Conservation (phyloP, 2,113 vertebrate species). For the Mesembrinibis cayennensis region DNA sequence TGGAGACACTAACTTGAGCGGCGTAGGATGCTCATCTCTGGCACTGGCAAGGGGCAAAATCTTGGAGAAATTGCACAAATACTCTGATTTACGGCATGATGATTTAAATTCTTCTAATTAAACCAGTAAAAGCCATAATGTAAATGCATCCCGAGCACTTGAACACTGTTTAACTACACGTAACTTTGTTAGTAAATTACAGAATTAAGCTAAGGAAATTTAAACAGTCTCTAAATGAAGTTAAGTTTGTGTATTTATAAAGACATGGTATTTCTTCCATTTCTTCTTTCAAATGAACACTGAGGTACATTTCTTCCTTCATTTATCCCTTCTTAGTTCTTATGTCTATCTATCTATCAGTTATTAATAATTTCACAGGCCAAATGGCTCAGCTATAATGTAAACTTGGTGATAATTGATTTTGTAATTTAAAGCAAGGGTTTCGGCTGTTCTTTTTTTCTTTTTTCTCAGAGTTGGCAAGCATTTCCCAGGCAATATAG, state of each 20-base stretch:
- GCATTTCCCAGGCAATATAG: constrained; percentile 37
- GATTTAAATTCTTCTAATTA: neutral
- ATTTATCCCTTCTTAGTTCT: neutral
- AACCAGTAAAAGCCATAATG: neutral
- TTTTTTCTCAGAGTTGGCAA: neutral
- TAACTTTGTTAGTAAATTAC: neutral
- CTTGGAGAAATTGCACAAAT: neutral
- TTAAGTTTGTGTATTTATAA: neutral
- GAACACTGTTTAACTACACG: neutral
- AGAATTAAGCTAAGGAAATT: neutral
- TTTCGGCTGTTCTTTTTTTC: neutral
- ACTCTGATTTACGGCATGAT: neutral
- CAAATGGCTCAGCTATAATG: neutral
- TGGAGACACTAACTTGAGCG: neutral
- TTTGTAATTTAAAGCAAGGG: neutral
- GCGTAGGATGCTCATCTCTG: neutral
- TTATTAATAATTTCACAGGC: neutral
- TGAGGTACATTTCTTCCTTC: neutral
- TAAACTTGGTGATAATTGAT: neutral
- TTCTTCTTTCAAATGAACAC: neutral
- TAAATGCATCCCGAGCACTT: neutral
- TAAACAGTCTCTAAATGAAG: neutral
- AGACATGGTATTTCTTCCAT: neutral
- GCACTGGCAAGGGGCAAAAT: neutral
- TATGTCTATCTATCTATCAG: neutral